phyloP scores from a whole-genome alignment of 2,797 vertebrate genomes.

The Molothrus ater region DNA sequence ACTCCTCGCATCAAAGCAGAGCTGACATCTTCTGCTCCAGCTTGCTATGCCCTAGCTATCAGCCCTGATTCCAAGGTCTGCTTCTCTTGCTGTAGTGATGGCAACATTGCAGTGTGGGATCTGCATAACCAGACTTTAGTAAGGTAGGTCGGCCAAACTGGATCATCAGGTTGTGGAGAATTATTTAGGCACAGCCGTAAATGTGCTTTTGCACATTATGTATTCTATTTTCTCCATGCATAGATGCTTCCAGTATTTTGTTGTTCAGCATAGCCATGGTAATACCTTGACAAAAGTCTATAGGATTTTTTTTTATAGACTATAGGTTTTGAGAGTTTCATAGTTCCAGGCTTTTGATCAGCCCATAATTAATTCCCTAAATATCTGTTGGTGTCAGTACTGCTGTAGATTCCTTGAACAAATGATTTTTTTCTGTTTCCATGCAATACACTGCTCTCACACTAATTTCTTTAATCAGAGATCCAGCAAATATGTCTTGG shows the following conservation, averaged over 20 bases:
- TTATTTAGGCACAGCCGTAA: neutral
- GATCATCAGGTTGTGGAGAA: neutral
- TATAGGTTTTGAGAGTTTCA: neutral
- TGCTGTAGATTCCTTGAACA: neutral
- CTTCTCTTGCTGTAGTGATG: slow-evolving; percentile 92
- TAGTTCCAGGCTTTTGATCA: neutral
- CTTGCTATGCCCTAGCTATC: slow-evolving; percentile 84
- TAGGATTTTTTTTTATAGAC: neutral
- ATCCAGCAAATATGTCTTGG: neutral
- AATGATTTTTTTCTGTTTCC: neutral
- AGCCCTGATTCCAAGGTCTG: slow-evolving; percentile 87
- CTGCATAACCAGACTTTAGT: slow-evolving; percentile 86
- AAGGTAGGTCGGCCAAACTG: slow-evolving; percentile 71
- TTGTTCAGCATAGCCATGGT: neutral
- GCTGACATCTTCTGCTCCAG: slow-evolving; percentile 89
- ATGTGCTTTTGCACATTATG: neutral
- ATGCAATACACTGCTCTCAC: neutral
- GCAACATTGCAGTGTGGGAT: slow-evolving; percentile 86
- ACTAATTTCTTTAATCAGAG: neutral
- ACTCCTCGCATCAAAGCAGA: slow-evolving; percentile 96
- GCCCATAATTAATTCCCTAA: neutral
- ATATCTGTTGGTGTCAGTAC: neutral
- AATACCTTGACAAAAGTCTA: neutral
- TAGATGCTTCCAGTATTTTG: neutral
- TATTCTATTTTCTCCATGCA: neutral